Conservation (phyloP, 2,113 vertebrate genomes). For the Lota lota region DNA sequence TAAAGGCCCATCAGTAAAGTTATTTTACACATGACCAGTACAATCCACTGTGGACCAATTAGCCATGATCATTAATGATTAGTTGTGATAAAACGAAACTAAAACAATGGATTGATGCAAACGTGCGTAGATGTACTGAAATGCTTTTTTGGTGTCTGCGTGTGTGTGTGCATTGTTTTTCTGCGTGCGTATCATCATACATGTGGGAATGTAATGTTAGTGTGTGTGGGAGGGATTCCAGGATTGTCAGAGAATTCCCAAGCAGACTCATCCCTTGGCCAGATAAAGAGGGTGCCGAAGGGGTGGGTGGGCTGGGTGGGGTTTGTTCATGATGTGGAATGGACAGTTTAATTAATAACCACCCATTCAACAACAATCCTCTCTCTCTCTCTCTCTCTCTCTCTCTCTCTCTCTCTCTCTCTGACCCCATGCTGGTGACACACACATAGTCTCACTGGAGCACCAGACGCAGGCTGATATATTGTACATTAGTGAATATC, state of each 20-base stretch:
- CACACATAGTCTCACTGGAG: conserved; percentile 45
- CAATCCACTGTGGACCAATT: too few relatives aligned
- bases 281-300: conserved; percentile 57
- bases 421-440: conserved; percentile 61
- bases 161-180: too few relatives aligned
- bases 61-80: too few relatives aligned
- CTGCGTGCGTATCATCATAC: too few relatives aligned
- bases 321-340: conserved; percentile 18
- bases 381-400: too few relatives aligned
- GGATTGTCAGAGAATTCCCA: conserved; percentile 35
- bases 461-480: conserved; percentile 37
- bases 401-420: conserved; percentile 59
- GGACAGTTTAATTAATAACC: conserved; percentile 82
- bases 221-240: conserved; percentile 44
- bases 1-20: not conserved
- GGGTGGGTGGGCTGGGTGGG: conserved; percentile 11
- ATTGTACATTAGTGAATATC: conserved; percentile 42
- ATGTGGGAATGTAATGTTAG: too few relatives aligned
- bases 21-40: too few relatives aligned
- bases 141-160: too few relatives aligned
- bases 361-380: conserved; percentile 39
- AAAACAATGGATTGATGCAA: too few relatives aligned
- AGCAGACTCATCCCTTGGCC: conserved; percentile 43
- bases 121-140: too few relatives aligned
- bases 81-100: too few relatives aligned